A percentile compares a stretch with the other conserved stretches of the same genome.
phyloP scores from a whole-genome alignment of 2,888 invertebrate species.

The Standfussiana lucernea region DNA sequence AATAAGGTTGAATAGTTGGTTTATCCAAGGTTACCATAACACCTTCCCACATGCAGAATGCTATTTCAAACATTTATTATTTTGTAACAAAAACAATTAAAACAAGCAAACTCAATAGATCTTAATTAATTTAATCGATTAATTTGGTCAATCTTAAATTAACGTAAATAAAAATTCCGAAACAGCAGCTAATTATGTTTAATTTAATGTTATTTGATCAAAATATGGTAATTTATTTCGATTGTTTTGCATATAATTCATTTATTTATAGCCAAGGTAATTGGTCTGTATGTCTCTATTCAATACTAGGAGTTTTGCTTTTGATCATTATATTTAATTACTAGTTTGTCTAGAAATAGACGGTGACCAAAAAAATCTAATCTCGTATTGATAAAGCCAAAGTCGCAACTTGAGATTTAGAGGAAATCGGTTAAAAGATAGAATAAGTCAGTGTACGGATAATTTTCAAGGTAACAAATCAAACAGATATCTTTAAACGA shows the following conservation, averaged over 20 bases:
- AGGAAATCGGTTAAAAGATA: background rate
- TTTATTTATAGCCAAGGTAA: slow-evolving; percentile 19
- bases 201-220: slow-evolving; percentile 46
- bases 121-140: slow-evolving; percentile 39
- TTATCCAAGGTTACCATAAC: background rate
- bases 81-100: background rate
- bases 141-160: slow-evolving; percentile 1
- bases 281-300: slow-evolving; percentile 2
- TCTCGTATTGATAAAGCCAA: background rate
- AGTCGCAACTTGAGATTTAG: background rate
- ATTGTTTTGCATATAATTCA: slow-evolving; percentile 23
- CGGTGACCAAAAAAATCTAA: background rate
- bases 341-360: slow-evolving; percentile 15
- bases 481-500: too few relatives aligned
- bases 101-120: slow-evolving; percentile 19
- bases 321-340: slow-evolving; percentile 31
- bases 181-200: slow-evolving; percentile 35
- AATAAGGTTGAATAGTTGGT: too few relatives aligned
- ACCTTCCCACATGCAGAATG: background rate
- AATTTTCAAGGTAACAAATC: too few relatives aligned
- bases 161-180: slow-evolving; percentile 24
- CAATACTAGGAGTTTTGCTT: slow-evolving; percentile 12
- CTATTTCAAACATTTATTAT: background rate
- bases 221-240: slow-evolving; percentile 49
- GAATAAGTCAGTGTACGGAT: too few relatives aligned